Evolutionary conservation across 2,888 invertebrate genomes (phyloP).

Genomic region (Pollenia griseotomentosa): DNA sequence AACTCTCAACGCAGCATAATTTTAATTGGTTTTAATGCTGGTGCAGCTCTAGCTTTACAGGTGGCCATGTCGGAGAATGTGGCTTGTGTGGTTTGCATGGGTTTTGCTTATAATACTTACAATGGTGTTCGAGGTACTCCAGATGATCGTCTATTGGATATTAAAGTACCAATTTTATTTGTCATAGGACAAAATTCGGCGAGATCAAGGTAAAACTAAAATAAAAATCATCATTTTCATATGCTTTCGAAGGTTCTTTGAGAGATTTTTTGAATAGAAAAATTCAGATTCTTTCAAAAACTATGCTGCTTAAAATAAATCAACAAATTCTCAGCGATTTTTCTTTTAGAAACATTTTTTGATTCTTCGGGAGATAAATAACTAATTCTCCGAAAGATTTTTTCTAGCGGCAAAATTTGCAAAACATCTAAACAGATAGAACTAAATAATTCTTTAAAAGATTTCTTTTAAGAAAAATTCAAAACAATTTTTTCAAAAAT

Average conservation of each 20-base stretch:
- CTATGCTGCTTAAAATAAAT: no score
- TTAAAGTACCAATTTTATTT: slow-evolving; percentile 90
- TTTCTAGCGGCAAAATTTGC: no score
- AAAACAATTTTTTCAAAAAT: no score
- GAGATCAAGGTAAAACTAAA: slow-evolving; percentile 84
- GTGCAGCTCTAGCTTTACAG: slow-evolving; percentile 90
- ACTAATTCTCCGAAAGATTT: no score
- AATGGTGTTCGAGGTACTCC: slow-evolving; percentile 90
- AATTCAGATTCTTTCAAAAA: neutral
- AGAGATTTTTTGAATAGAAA: neutral
- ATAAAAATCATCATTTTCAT: neutral
- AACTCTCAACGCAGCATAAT: slow-evolving; percentile 89
- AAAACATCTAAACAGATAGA: no score
- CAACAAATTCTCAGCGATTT: no score
- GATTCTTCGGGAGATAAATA: no score
- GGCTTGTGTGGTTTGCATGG: slow-evolving; percentile 90
- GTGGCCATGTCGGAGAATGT: slow-evolving; percentile 90
- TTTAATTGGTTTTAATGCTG: slow-evolving; percentile 91
- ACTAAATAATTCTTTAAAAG: no score
- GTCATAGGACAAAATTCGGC: slow-evolving; percentile 91
- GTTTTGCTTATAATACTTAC: slow-evolving; percentile 90
- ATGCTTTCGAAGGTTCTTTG: neutral
- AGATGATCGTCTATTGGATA: slow-evolving; percentile 90
- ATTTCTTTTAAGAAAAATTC: no score
- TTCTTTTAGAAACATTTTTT: no score